phyloP scores from a whole-genome alignment of 2,888 invertebrate genomes.

The Drosophila bunnanda region DNA sequence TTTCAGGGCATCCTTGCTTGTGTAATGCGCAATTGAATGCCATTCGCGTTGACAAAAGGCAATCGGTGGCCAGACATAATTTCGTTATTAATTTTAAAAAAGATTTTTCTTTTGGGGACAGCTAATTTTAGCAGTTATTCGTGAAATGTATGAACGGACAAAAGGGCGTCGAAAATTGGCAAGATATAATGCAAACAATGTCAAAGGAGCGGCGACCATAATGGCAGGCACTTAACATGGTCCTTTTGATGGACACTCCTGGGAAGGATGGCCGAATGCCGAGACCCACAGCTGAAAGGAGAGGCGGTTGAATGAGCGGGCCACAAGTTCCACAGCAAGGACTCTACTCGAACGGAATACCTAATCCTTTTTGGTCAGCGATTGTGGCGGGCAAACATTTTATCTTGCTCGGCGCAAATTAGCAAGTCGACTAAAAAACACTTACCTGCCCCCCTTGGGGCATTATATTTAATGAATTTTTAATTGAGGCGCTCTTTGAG shows the following conservation, averaged over 20 bases:
- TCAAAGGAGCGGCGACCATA: slow-evolving; percentile 24
- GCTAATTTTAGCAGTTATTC: slow-evolving; percentile 17
- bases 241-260: slow-evolving; percentile 17
- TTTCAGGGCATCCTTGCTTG: neutral
- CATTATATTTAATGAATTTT: slow-evolving; percentile 22
- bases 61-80: slow-evolving; percentile 6
- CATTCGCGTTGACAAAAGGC: neutral
- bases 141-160: neutral
- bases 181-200: slow-evolving; percentile 22
- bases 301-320: slow-evolving; percentile 1
- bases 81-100: slow-evolving; percentile 22
- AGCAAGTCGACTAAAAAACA: slow-evolving; percentile 10
- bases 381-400: slow-evolving; percentile 21
- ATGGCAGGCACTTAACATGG: slow-evolving; percentile 20
- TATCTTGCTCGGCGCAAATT: slow-evolving; percentile 18
- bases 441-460: slow-evolving; percentile 20
- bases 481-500: slow-evolving; percentile 27
- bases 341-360: neutral
- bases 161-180: slow-evolving; percentile 13
- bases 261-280: neutral
- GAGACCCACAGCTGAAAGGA: neutral
- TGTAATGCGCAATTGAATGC: slow-evolving; percentile 10
- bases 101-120: slow-evolving; percentile 1
- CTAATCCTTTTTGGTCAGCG: slow-evolving; percentile 8
- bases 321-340: neutral